Evolutionary conservation across 2,888 invertebrate species (phyloP), one percentile per base, ranked within the genome.

Genomic region (Sceliomorpha sp.): DNA sequence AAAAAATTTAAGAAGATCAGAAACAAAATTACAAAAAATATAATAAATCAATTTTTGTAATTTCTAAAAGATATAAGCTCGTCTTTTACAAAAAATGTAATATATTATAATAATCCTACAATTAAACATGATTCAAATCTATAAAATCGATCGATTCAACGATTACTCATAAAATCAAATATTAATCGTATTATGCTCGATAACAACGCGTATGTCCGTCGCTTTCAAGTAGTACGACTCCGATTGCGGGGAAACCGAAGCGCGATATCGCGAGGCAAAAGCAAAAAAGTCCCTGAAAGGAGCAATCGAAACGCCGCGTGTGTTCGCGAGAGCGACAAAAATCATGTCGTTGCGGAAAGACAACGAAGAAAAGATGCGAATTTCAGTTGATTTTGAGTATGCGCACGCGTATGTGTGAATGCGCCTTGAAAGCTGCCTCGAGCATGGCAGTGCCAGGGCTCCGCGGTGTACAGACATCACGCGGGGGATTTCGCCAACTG

Each of bases 321-420:
- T n/a, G n/a, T n/a, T n/a, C n/a, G 17, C 9, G 42, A 45, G 37
- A 37, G 58, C 36, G 34, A 34, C 48, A 39, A 45, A 17, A 12
- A 44, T 15, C 14, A n/a, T 2, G 12, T 17, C 10, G n/a, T 9
- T 29, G 9, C 1, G 15, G 36, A 40, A 36, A 58, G 32, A 24
- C 17, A 31, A 32, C 32, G 15, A 8, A 17, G 58, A 50, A 50
- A 59, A 47, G 53, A 59, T 24, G 66, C 59, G 59, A 59, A 59
- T 66, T 59, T 66, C 47, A 47, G 56, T 45, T 40, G 53, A 66
- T 63, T 70, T 62, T 48, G 58, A 70, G 64, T 31, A 45, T 34
- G 69, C 62, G 62, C 60, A 62, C 58, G 56, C 66, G 70, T 53
- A 53, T 58, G 70, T 66, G 66, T 66, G 70, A 55, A 56, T 53